Evolutionary conservation across 2,113 vertebrate genomes (phyloP).

Genomic region (Bathybates hornii): DNA sequence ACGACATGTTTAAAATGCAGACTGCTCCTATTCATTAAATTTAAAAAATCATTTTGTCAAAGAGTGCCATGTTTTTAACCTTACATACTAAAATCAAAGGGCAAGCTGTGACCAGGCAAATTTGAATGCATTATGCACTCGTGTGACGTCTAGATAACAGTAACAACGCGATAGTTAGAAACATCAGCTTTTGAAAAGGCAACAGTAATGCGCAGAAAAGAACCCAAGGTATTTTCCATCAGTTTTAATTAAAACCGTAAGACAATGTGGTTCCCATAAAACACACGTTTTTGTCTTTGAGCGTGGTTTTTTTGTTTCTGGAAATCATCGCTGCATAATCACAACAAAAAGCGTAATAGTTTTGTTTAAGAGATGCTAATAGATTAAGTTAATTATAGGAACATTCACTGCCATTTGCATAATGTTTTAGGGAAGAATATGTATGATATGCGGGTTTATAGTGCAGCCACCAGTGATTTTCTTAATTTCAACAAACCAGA

Average conservation of each 20-base stretch:
- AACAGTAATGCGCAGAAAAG: constrained; percentile 2
- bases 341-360: neutral
- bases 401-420: neutral
- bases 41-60: neutral
- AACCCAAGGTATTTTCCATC: neutral
- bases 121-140: neutral
- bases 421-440: neutral
- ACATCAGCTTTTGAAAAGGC: neutral
- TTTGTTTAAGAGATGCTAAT: constrained; percentile 7
- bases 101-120: neutral
- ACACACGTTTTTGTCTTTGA: constrained; percentile 5
- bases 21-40: neutral
- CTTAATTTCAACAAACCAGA: constrained; percentile 26
- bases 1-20: neutral
- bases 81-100: neutral
- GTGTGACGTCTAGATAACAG: neutral
- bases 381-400: neutral
- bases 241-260: constrained; percentile 1
- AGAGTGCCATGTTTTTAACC: neutral
- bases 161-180: neutral
- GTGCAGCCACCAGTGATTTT: constrained; percentile 1
- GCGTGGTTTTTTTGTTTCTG: neutral
- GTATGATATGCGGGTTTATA: neutral
- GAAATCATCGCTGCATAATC: neutral
- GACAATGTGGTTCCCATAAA: constrained; percentile 5